Percentiles rank a stretch among this genome's conserved stretches.
phyloP scores from a whole-genome alignment of 2,888 invertebrate genomes.

The Aplocera efformata region DNA sequence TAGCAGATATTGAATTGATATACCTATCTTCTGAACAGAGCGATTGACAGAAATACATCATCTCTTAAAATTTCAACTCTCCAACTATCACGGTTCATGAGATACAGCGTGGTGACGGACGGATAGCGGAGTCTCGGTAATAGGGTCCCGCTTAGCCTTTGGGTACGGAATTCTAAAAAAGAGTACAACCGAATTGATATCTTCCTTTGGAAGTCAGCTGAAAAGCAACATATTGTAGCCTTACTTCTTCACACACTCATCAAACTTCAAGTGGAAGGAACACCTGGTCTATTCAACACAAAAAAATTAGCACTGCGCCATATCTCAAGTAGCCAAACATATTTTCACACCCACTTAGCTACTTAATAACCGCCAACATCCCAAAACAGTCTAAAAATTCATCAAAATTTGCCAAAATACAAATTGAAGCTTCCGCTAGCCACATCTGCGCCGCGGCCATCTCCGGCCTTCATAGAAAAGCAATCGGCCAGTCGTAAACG shows the following conservation, averaged over 20 bases:
- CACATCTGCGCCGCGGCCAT: constrained; percentile 67
- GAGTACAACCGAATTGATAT: too few species aligned
- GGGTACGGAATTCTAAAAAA: too few species aligned
- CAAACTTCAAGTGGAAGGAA: constrained; percentile 3
- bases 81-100: too few species aligned
- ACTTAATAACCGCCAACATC: constrained; percentile 30
- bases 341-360: constrained; percentile 27
- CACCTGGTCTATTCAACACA: neutral
- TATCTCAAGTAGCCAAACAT: constrained; percentile 9
- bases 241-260: neutral
- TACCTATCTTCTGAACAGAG: too few species aligned
- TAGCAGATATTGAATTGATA: too few species aligned
- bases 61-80: too few species aligned
- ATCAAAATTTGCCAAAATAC: constrained; percentile 49
- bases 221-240: too few species aligned
- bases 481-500: constrained; percentile 84
- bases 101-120: too few species aligned
- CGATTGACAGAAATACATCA: too few species aligned
- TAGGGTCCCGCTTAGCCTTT: too few species aligned
- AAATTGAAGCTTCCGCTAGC: constrained; percentile 54
- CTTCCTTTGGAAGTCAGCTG: too few species aligned
- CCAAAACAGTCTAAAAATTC: constrained; percentile 27
- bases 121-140: too few species aligned
- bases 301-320: neutral
- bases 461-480: constrained; percentile 79